Conservation (phyloP, 2,113 vertebrate species). For the Halichoerus grypus region DNA sequence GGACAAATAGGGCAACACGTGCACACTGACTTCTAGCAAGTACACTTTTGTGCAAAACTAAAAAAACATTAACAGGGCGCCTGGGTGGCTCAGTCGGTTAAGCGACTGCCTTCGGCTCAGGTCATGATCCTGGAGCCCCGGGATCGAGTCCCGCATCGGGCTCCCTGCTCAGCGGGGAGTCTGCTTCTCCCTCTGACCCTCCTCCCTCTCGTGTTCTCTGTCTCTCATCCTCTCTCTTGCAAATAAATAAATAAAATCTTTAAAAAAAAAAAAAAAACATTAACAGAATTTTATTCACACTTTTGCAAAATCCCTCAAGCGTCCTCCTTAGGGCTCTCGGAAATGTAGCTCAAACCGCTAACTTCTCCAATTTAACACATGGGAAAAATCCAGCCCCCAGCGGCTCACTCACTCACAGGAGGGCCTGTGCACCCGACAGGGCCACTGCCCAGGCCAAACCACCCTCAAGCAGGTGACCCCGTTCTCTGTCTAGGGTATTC, state of each 20-base stretch:
- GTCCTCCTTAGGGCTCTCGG: not conserved
- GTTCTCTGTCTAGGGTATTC: not conserved
- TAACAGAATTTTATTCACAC: not conserved
- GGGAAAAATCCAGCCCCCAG: not conserved
- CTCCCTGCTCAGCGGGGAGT: no score
- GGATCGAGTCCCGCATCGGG: no score
- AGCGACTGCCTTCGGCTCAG: no score
- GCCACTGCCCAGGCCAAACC: no score
- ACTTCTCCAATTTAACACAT: no score
- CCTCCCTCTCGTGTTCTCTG: no score
- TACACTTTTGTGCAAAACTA: not conserved
- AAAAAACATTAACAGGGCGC: not conserved
- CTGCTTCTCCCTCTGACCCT: no score
- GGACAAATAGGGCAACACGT: fast-evolving
- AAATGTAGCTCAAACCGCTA: not conserved
- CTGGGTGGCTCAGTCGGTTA: no score
- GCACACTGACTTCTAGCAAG: not conserved
- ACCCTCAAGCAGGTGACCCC: not conserved
- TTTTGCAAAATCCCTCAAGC: not conserved
- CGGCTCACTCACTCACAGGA: not conserved
- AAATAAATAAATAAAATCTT: no score
- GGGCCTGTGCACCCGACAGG: not conserved
- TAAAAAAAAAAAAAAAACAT: not conserved
- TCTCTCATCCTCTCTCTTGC: no score
- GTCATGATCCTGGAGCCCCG: no score